These are phyloP conservation scores for Cordylochernes scorpioides DNA, from an alignment of 2,888 invertebrate genomes.

Conservation along the genomic window DNA sequence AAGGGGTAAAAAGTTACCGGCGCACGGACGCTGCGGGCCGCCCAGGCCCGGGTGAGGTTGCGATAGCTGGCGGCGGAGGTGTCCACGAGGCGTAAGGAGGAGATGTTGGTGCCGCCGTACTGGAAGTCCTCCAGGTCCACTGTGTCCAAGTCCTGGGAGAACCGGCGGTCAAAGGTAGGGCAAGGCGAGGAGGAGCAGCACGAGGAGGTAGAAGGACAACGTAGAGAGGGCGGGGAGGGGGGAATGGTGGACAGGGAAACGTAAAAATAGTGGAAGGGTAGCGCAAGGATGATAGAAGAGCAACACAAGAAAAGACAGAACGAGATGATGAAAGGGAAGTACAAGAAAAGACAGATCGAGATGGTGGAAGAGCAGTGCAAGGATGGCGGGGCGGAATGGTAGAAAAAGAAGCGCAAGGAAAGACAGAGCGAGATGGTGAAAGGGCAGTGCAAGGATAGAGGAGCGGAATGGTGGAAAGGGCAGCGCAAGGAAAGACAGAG, in stretches of 20 bases:
- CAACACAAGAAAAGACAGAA: no score
- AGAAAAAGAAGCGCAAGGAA: conserved; percentile 1
- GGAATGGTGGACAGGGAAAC: neutral
- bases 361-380: neutral
- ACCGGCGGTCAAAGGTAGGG: no score
- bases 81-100: conserved; percentile 66
- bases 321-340: neutral
- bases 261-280: neutral
- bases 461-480: no score
- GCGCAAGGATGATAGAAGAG: neutral
- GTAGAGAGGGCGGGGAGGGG: neutral
- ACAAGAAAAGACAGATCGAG: neutral
- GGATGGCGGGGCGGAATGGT: neutral
- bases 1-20: no score
- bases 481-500: no score
- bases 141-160: conserved; percentile 46
- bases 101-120: conserved; percentile 83
- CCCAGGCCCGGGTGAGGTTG: conserved; percentile 12
- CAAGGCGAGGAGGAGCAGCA: no score
- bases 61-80: conserved; percentile 8
- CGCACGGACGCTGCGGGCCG: neutral
- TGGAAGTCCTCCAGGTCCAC: conserved; percentile 76
- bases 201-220: no score
- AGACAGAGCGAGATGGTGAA: no score
- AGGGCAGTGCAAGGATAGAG: no score